phyloP scores from a whole-genome alignment of 2,113 vertebrate species.

The Hyla sarda region DNA sequence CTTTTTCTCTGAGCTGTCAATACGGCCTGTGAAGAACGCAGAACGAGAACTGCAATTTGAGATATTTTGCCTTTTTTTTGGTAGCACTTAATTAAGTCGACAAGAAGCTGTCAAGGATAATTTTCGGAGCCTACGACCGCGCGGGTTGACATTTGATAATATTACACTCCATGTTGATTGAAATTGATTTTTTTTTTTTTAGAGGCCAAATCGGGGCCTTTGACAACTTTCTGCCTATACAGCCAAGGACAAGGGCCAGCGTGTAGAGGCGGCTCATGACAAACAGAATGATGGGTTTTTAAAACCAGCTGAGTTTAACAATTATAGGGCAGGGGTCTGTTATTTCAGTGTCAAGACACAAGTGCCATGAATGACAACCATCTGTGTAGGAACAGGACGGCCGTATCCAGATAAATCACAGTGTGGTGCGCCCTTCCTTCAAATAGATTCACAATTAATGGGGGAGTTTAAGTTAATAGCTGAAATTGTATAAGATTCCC shows the following conservation, averaged over 20 bases:
- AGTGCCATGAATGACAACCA: conserved; percentile 65
- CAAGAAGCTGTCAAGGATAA: conserved; percentile 99
- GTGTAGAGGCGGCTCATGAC: conserved; percentile 78
- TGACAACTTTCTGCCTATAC: conserved; percentile 87
- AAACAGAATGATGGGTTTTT: conserved; percentile 78
- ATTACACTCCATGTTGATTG: conserved; percentile 98
- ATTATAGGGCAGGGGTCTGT: conserved; percentile 64
- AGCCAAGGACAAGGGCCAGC: conserved; percentile 83
- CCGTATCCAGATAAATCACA: accelerated
- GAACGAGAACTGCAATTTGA: conserved; percentile 86
- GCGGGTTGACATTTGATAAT: conserved; percentile 99
- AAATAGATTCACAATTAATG: neutral
- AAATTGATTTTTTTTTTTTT: conserved; percentile 92
- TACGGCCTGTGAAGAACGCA: conserved; percentile 88
- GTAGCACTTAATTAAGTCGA: conserved; percentile 98
- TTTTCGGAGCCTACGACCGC: conserved; percentile 90
- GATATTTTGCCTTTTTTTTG: conserved; percentile 86
- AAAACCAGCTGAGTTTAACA: conserved; percentile 74
- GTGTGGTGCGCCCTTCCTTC: neutral
- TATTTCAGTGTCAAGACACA: conserved; percentile 70
- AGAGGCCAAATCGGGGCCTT: conserved; percentile 72
- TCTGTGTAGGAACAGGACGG: conserved; percentile 55
- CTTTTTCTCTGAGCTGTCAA: conserved; percentile 91
- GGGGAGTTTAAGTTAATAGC: neutral
- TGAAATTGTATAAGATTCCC: neutral